These are phyloP conservation scores for Patella pellucida DNA, from an alignment of 2,888 invertebrate species.

Conservation along the genomic window DNA sequence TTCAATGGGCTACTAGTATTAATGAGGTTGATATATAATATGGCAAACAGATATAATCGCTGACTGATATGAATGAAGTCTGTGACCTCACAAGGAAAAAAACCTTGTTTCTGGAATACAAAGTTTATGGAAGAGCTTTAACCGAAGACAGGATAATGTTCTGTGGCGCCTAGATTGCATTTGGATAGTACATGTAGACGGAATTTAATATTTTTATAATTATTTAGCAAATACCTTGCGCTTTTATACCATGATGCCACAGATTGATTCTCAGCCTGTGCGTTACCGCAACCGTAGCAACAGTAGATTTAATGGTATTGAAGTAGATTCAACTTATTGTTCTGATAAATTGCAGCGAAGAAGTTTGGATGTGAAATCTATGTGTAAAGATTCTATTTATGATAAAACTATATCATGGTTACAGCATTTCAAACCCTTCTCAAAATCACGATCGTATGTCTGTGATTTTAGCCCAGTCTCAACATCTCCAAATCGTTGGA, in stretches of 20 bases:
- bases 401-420: constrained; percentile 43
- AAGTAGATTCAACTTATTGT: background rate
- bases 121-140: no score
- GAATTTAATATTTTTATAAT: no score
- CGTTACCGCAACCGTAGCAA: background rate
- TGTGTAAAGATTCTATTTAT: constrained; percentile 37
- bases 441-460: constrained; percentile 18
- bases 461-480: background rate
- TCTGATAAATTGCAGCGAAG: constrained; percentile 3
- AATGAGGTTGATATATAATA: no score
- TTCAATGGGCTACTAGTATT: no score
- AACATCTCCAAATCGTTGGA: constrained; percentile 3
- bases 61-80: no score
- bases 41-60: no score
- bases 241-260: background rate
- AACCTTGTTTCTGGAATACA: no score
- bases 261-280: constrained; percentile 3
- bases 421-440: constrained; percentile 35
- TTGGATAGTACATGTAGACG: no score
- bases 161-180: no score
- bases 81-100: no score
- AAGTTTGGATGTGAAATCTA: constrained; percentile 20
- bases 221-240: background rate
- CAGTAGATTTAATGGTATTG: background rate
- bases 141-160: no score